A percentile compares a stretch with the other conserved stretches of the same genome.
phyloP scores from a whole-genome alignment of 2,888 invertebrate species.

The Ischnus inquisitorius region DNA sequence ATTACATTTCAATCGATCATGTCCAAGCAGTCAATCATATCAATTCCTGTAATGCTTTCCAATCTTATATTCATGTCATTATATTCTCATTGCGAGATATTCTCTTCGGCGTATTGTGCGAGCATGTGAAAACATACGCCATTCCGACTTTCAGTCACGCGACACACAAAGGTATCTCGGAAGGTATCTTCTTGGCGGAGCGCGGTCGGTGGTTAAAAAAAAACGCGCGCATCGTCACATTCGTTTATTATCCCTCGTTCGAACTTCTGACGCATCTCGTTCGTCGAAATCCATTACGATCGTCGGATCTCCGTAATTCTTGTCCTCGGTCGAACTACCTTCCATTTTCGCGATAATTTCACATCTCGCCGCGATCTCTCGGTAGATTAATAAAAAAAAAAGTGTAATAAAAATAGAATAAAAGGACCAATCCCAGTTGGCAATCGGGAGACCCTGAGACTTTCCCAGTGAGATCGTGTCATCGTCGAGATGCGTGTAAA shows the following conservation, averaged over 20 bases:
- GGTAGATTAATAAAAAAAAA: background rate
- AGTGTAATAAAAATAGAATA: background rate
- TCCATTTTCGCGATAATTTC: conserved; percentile 20
- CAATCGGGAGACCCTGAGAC: background rate
- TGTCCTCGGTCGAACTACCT: conserved; percentile 1
- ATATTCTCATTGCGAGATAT: too few relatives aligned
- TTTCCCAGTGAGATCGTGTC: background rate
- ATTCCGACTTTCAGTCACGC: background rate
- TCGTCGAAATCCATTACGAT: conserved; percentile 59
- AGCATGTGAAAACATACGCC: too few relatives aligned
- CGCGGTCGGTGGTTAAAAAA: background rate
- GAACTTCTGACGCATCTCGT: conserved; percentile 48
- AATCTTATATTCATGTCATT: too few relatives aligned
- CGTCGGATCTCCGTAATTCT: background rate
- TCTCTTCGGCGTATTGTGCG: too few relatives aligned
- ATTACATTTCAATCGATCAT: too few relatives aligned
- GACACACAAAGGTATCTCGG: background rate
- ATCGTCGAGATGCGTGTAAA: conserved; percentile 7
- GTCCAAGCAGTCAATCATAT: too few relatives aligned
- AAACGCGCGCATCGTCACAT: conserved; percentile 23
- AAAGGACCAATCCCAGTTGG: background rate
- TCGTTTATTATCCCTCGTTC: conserved; percentile 35
- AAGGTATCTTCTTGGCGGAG: background rate
- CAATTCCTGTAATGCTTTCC: too few relatives aligned
- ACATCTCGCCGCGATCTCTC: background rate